A percentile compares a stretch with the other conserved stretches of the same genome.
Conservation (phyloP, 2,113 vertebrate species). For the Elachura formosa region DNA sequence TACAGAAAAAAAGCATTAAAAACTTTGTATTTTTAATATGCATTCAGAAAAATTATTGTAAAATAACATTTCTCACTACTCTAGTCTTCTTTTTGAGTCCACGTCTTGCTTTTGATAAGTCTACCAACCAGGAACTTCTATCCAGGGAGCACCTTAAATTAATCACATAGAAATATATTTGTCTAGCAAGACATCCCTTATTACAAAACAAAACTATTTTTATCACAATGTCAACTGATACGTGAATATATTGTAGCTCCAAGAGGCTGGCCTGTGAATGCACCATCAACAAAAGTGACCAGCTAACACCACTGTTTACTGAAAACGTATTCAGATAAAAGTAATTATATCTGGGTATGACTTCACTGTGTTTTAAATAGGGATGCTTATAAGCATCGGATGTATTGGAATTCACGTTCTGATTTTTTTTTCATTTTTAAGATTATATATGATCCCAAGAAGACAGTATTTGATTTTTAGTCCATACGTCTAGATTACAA, state of each 20-base stretch:
- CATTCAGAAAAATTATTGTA: not conserved
- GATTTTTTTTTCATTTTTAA: not conserved
- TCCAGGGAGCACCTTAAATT: not conserved
- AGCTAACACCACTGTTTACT: not conserved
- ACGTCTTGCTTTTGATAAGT: not conserved
- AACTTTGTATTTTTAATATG: not conserved
- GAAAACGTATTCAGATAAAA: not conserved
- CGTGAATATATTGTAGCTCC: not conserved
- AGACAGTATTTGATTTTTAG: not conserved
- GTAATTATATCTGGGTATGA: accelerated
- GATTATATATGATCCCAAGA: not conserved
- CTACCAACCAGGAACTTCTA: not conserved
- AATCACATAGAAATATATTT: not conserved
- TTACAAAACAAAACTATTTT: not conserved
- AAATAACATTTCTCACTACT: not conserved
- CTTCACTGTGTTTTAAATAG: not conserved
- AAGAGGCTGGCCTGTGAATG: not conserved
- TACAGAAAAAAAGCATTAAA: not conserved
- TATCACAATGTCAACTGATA: not conserved
- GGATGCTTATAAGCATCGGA: not conserved
- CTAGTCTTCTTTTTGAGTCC: not conserved
- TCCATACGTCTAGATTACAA: not conserved
- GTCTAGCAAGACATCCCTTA: not conserved
- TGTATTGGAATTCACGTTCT: not conserved
- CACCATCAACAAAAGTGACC: not conserved